Conservation (phyloP, 2,797 vertebrate genomes). For the Anguilla marmorata region DNA sequence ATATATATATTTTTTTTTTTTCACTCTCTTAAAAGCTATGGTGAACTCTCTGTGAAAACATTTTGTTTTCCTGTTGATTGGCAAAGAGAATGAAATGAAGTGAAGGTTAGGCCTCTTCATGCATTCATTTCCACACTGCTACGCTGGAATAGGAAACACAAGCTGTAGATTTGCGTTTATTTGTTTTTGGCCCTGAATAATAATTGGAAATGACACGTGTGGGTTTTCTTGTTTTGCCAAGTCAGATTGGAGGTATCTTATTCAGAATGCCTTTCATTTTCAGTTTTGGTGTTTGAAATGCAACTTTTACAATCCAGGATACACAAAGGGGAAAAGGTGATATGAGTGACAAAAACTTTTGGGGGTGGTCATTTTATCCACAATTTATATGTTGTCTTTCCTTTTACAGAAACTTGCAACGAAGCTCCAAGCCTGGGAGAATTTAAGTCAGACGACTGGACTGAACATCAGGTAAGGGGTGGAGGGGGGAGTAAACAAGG, state of each 20-base stretch:
- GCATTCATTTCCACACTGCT: background rate
- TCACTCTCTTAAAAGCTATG: conserved; percentile 8
- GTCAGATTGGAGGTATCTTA: background rate
- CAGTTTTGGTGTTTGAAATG: too few relatives aligned
- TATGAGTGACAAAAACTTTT: background rate
- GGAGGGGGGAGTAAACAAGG: background rate
- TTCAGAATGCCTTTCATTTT: background rate
- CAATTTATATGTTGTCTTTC: conserved; percentile 39
- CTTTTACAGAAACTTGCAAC: conserved; percentile 73
- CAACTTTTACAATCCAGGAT: background rate
- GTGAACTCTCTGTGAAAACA: background rate
- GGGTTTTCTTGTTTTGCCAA: background rate
- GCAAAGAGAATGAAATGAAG: background rate
- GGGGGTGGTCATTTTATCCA: background rate
- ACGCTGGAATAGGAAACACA: background rate
- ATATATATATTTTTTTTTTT: background rate
- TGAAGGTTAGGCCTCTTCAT: background rate
- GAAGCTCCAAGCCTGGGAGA: conserved; percentile 88
- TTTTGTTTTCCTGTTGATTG: background rate
- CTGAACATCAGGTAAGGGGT: conserved; percentile 84
- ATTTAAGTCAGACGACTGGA: conserved; percentile 81
- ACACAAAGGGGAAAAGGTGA: background rate
- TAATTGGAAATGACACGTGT: background rate
- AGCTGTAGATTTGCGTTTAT: background rate
- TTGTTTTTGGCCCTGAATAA: background rate